Base-by-base conservation (phyloP, 2,113 vertebrate species). In the Scopus umbretta region DNA sequence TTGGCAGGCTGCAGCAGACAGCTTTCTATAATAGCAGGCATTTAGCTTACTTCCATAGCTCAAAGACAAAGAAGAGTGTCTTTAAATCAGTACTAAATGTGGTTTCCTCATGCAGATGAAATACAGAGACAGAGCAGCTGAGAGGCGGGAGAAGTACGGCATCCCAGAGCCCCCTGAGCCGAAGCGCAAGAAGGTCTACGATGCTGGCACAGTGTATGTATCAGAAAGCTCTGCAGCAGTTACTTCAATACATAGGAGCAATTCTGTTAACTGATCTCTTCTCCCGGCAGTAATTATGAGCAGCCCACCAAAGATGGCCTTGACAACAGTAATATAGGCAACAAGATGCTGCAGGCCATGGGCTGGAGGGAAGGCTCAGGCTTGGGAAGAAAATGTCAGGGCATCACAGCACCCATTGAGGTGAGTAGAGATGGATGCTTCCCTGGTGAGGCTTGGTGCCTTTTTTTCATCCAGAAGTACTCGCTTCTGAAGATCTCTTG, bases 271-370 rank as follows among this genome's bases (percentile, higher is more conserved):
- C 70, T 63, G 68, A 0, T 72, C 59, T 97, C 43, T 96, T 94
- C 87, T 97, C 90, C 93, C 78, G 75, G 6, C 97, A 99, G 99
- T 56, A 99, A 99, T 97, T 99, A 99, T 0, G 99, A 99, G 70
- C 99, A 99, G 95, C 99, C 99, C 56, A 99, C 99, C 59, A 99
- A 99, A 97, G 99, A 99, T 23, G 99, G 99, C 75, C 98, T 99
- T 49, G 99, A 99, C 97, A 99, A 99, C 94, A 99, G 99, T 97
- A 99, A 99, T 73, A 99, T 99, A 40, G 99, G 99, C 74, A 99
- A 99, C 98, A 99, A 99, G 97, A 99, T 99, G 99, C 98, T 99
- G 59, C 99, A 99, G 95, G 99, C 99, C 62, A 99, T 99, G 99
- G 99, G 99, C 70, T 99, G 99, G 99, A 98, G 99, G 95, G 99